Evolutionary conservation across 2,888 invertebrate genomes (phyloP), one percentile per base, ranked within the genome.

Genomic region (Cryptocephalus moraei): DNA sequence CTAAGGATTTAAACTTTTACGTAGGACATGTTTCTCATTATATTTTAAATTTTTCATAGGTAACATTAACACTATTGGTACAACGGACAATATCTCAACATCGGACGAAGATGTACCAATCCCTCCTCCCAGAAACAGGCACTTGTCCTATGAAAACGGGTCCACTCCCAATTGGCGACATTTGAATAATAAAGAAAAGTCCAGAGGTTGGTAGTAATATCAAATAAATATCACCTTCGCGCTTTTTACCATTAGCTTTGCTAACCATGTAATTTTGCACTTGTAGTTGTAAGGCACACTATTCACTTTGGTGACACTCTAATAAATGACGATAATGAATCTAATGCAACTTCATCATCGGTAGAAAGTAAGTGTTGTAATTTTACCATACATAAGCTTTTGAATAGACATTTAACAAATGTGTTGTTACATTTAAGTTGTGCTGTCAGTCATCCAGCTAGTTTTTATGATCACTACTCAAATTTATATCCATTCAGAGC

Each of bases 31-130:
- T n/a, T n/a, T n/a, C n/a, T n/a, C n/a, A n/a, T n/a, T n/a, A n/a
- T n/a, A n/a, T n/a, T 22, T 22, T 22, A 22, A 22, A 22, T 6
- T 47, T 46, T 42, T 54, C 66, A 46, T 69, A 84, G 84, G 82
- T 66, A 83, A 82, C 68, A 73, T 86, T 55, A 78, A 79, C 59
- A 78, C 79, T 53, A 77, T 78, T n/a, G 82, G 77, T 9, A 82
- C 84, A 56, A 53, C 52, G 11, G 89, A 89, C 66, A 88, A 88
- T 70, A 86, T 87, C 43, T 88, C 87, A 59, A 88, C 88, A 0
- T 89, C 89, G 63, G 84, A 84, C 59, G 65, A 67, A 40, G 67
- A 67, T 36, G 79, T 80, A 60, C 80, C 81, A 1, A 74, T 76
- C 13, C 77, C 80, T 46, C 77, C 81, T 41, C 82, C 82, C 10